Evolutionary conservation across 2,888 invertebrate genomes (phyloP).

Genomic region (Digitonthophagus gazella): DNA sequence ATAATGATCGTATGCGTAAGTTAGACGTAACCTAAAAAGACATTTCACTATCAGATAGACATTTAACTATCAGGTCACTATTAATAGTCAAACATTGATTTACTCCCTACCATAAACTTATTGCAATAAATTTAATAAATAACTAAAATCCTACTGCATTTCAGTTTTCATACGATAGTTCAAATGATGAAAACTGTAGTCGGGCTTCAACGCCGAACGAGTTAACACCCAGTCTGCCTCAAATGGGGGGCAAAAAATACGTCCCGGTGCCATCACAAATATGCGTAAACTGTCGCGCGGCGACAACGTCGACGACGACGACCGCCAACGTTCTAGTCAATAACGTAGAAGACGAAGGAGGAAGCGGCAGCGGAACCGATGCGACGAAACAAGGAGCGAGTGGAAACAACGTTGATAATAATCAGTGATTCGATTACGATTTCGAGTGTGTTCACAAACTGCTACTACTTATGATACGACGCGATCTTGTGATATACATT

Average conservation of each 20-base stretch:
- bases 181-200: constrained; percentile 58
- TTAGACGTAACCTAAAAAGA: no score
- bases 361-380: neutral
- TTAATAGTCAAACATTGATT: no score
- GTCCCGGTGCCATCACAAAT: constrained; percentile 43
- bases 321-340: constrained; percentile 30
- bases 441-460: neutral
- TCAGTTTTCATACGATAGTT: constrained; percentile 51
- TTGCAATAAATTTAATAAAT: no score
- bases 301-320: constrained; percentile 37
- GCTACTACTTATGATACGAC: neutral
- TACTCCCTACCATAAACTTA: no score
- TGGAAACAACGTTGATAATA: neutral
- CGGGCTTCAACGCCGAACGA: constrained; percentile 65
- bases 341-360: constrained; percentile 1
- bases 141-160: no score
- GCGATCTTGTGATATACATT: neutral
- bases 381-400: no score
- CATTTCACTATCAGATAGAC: no score
- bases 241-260: constrained; percentile 29
- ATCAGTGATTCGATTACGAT: neutral
- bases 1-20: no score
- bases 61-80: no score
- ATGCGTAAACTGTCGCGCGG: constrained; percentile 47
- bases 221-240: constrained; percentile 21